These are phyloP conservation scores for Sminthurinus aureus DNA, from an alignment of 2,888 invertebrate species.

Conservation along the genomic window DNA sequence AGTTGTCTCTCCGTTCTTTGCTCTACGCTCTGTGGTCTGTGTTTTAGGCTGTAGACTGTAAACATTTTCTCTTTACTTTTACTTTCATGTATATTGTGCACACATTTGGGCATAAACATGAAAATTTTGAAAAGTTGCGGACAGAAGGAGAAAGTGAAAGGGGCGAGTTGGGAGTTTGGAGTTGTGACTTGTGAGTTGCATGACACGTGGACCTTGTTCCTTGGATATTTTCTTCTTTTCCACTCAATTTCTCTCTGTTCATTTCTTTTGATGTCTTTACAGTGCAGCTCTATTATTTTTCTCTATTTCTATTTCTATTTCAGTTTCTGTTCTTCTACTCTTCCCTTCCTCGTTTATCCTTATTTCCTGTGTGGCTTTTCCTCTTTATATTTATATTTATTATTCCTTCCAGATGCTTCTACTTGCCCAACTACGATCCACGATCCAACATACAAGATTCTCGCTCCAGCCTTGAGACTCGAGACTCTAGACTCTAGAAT, in stretches of 20 bases:
- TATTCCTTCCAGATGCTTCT: constrained; percentile 10
- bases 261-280: constrained; percentile 29
- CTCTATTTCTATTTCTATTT: not conserved
- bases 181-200: not conserved
- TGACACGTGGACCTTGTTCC: constrained; percentile 31
- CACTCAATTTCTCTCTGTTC: constrained; percentile 26
- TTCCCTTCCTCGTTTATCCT: not conserved
- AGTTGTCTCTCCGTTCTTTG: not conserved
- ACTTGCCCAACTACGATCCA: not conserved
- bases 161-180: not conserved
- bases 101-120: not conserved
- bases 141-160: not conserved
- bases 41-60: too few species aligned
- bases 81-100: not conserved
- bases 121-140: not conserved
- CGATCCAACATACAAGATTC: not conserved
- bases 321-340: not conserved
- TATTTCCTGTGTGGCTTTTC: not conserved
- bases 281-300: not conserved
- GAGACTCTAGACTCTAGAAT: too few species aligned
- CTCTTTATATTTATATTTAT: constrained; percentile 5
- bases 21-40: too few species aligned
- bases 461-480: too few species aligned
- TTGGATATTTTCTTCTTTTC: constrained; percentile 22
- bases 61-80: not conserved